Evolutionary conservation across 2,888 invertebrate species (phyloP), one percentile per base, ranked within the genome.

Genomic region (Standfussiana lucernea): DNA sequence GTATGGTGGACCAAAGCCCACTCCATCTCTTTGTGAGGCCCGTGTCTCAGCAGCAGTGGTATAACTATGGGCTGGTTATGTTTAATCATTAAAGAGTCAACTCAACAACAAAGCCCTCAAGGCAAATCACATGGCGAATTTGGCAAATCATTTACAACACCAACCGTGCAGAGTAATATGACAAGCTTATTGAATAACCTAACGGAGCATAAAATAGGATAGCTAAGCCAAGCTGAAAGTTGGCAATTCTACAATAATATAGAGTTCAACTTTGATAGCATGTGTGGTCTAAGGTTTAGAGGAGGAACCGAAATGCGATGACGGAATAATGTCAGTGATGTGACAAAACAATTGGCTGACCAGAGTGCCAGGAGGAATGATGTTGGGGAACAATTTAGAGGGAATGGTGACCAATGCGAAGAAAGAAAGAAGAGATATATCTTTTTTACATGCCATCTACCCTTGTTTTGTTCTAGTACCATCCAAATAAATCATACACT

Each of bases 141-240:
- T 72, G 18, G 72, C 53, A 78, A 72, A 78, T 78, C 78, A 50
- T 78, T 77, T 37, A 42, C 79, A 50, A n/a, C 32, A 72, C 3
- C 64, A 67, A 32, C 56, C 61, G 83, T 61, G 65, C 72, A 45
- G 50, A 40, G 56, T 40, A 76, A 82, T 77, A 68, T 83, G 68
- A 72, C 79, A 72, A 62, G 72, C 11, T 59, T 81, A 81, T 61
- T 81, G 81, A 83, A 83, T 81, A 83, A 69, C 64, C 50, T 79
- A 83, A 79, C 68, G 56, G 83, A 72, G 72, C 79, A 68, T 78
- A 68, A 72, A 80, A 80, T 80, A 68, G 80, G 72, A 78, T 83
- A 61, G 68, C 59, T 53, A 35, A 83, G 53, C 65, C 72, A 15
- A 69, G 79, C 79, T 79, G 64, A 79, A 81, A 61, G 28, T 83